Base-by-base conservation (phyloP, 53 echinoderm and acorn worm genomes). In the Zoroaster sp. region DNA sequence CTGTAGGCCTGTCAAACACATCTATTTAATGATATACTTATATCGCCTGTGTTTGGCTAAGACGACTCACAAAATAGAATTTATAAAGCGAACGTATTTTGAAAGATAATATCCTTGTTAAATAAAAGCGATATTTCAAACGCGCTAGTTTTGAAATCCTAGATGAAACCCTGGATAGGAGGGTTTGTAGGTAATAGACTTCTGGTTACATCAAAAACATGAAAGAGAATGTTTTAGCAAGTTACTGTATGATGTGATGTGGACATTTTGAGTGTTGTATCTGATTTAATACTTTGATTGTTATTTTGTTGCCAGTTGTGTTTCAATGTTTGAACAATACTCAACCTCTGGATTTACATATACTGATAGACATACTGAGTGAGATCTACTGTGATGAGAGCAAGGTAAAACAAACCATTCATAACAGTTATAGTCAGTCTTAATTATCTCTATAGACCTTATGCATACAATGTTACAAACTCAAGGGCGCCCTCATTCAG, bases 381-480 rank as follows among this genome's bases (percentile, higher is more conserved):
- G 91, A 91, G 59, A 78, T 95, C n/a, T 93, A 95, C 77, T 68
- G 63, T n/a, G 95, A 93, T 70, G 87, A 87, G 51, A 95, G 93
- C 73, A 17, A 93, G 87, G 93, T 93, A 71, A 82, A 67, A 52
- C 18, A 15, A 21, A 63, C n/a, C 3, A 11, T 17, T 9, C 6
- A 4, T 40, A 8, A 46, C 40, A 5, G 3, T 33, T 31, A 33
- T 80, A 17, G 39, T 5, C 28, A 1, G 31, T 39, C 6, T 25
- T 28, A 25, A 41, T n/a, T 13, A 15, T 43, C 11, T 74, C 15
- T 44, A 44, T 44, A 12, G 8, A 7, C 8, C 7, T 12, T 44
- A 44, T 7, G 12, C 45, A 44, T 12, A 44, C 7, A 44, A 44
- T 44, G 12, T 7, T 44, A 9, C 45, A 1, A 1, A 44, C n/a